A percentile compares a stretch with the other conserved stretches of the same genome.
Evolutionary conservation across 2,888 invertebrate species (phyloP).

Genomic region (Rhimphoctona megacephalus): DNA sequence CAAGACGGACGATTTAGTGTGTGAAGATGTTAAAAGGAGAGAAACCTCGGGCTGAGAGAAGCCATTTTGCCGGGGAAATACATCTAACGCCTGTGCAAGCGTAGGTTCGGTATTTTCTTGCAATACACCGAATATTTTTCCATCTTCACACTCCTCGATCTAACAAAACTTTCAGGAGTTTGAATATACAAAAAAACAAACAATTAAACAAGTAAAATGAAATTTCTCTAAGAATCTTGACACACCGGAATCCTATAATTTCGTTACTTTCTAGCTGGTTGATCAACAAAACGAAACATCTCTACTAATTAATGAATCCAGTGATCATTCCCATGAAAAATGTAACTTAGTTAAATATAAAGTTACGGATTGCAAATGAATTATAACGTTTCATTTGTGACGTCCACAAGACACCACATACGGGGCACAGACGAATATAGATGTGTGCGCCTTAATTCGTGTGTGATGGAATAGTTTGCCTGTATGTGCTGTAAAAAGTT

Average conservation of each 20-base stretch:
- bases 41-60: slow-evolving; percentile 6
- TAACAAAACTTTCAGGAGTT: background rate
- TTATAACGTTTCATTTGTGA: background rate
- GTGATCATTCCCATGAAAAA: background rate
- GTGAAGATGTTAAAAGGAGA: slow-evolving; percentile 27
- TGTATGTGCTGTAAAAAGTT: slow-evolving; percentile 17
- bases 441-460: background rate
- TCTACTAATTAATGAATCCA: background rate
- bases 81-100: slow-evolving; percentile 18
- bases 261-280: too few species aligned
- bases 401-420: background rate
- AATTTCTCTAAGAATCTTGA: background rate
- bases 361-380: background rate
- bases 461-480: background rate
- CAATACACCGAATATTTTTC: background rate
- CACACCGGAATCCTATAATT: background rate
- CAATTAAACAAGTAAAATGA: background rate
- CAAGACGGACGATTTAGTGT: background rate
- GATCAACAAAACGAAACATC: background rate
- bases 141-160: background rate
- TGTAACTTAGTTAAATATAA: background rate
- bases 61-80: slow-evolving; percentile 61
- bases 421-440: background rate
- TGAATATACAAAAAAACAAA: background rate
- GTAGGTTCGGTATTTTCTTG: slow-evolving; percentile 15